phyloP scores from a whole-genome alignment of 2,888 invertebrate genomes.

The Mesorhabditis sp. region DNA sequence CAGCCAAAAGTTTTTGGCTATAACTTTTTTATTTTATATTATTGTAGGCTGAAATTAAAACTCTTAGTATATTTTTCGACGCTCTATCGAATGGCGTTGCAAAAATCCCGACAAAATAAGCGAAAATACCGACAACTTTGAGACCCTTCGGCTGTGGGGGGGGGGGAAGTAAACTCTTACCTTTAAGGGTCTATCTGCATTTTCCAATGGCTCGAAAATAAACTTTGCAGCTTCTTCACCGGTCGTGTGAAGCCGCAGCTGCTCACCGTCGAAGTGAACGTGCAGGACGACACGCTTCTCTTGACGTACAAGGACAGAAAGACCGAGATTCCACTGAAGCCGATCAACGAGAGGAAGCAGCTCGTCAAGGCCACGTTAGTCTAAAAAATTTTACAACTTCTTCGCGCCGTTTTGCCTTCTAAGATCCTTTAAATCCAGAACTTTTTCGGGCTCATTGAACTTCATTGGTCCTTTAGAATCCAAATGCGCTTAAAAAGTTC shows the following conservation, averaged over 20 bases:
- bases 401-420: background rate
- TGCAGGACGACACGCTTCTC: constrained; percentile 17
- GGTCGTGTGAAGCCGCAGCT: constrained; percentile 29
- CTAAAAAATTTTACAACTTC: constrained; percentile 5
- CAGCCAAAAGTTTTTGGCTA: too few relatives aligned
- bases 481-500: background rate
- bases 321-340: constrained; percentile 17
- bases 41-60: too few relatives aligned
- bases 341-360: constrained; percentile 17
- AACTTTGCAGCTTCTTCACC: constrained; percentile 23
- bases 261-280: constrained; percentile 16
- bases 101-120: too few relatives aligned
- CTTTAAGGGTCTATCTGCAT: background rate
- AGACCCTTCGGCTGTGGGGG: too few relatives aligned
- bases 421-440: background rate
- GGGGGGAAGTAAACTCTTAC: too few relatives aligned
- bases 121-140: too few relatives aligned
- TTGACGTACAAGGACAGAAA: constrained; percentile 12
- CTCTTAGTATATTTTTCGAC: too few relatives aligned
- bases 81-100: too few relatives aligned
- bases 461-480: too few relatives aligned
- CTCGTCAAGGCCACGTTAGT: constrained; percentile 25
- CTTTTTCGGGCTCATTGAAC: constrained; percentile 2
- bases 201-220: background rate
- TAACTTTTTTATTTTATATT: too few relatives aligned